Base-by-base conservation (phyloP, 2,797 vertebrate genomes). In the Gymnoscopelus braueri region DNA sequence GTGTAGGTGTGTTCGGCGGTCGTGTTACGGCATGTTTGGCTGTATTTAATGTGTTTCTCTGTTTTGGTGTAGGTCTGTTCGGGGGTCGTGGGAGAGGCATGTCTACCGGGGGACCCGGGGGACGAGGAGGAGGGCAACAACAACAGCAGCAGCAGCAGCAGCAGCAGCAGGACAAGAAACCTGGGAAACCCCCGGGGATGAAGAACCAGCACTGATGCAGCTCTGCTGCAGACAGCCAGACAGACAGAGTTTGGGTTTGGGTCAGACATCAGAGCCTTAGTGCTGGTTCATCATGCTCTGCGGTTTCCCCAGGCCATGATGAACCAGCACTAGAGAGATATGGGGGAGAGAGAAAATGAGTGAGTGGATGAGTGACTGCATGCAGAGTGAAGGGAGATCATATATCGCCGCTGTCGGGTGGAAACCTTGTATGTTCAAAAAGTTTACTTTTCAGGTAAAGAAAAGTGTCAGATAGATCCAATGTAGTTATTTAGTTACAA, bases 61-160 rank as follows among this genome's bases (percentile, higher is more conserved):
- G 39, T 10, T 39, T 44, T 44, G 39, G 39, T 0, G 56, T 49
- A 96, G 95, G 95, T 86, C 93, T 96, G 63, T 96, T 96, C 3
- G 95, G 95, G 0, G 95, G 95, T 15, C 96, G 97, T 15, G 97
- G 98, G 52, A 82, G 98, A 82, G 97, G 97, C 12, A 92, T 94
- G 90, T 81, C 84, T 0, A 90, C 93, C 80, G 89, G 95, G 39
- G 39, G 39, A 44, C 9, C 93, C 80, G 89, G 95, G 39, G 39
- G 39, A 44, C 9, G 39, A 44, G 39, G 97, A 59, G 97, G 96
- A 2, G 95, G 95, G 26, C 90, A 82, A 51, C 90, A 85, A 35
- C 93, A 95, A 5, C 58, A 39, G 15, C 52, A 54, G 3, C 71
- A 61, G 7, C 75, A 54, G 14, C 73, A 61, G 23, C 94, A 93